These are phyloP conservation scores for Leuciscus idus DNA, from an alignment of 2,113 vertebrate species.

Conservation along the genomic window DNA sequence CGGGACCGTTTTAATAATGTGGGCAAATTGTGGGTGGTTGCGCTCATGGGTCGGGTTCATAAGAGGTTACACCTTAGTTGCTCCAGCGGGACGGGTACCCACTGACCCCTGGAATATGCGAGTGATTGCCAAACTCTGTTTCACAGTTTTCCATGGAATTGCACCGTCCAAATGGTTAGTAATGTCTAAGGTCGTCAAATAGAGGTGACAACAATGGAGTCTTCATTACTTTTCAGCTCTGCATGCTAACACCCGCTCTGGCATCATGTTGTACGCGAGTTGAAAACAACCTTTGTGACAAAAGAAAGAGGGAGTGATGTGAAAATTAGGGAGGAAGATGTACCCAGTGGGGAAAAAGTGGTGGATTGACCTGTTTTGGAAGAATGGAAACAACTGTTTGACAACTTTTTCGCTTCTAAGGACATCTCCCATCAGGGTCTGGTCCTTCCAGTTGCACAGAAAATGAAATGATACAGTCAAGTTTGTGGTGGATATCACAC, in stretches of 20 bases:
- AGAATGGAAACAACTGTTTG: background rate
- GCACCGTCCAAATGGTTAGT: slow-evolving; percentile 41
- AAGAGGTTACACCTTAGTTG: slow-evolving; percentile 45
- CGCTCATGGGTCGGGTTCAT: slow-evolving; percentile 41
- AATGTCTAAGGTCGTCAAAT: slow-evolving; percentile 51
- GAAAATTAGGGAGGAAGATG: background rate
- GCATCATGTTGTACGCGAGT: slow-evolving; percentile 1
- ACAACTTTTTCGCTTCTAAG: background rate
- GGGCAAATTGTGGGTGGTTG: slow-evolving; percentile 39
- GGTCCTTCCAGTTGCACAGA: background rate
- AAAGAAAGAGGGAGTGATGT: slow-evolving; percentile 1
- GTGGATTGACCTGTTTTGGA: background rate
- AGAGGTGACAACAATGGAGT: slow-evolving; percentile 45
- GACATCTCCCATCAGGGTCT: background rate
- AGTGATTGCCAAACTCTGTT: slow-evolving; percentile 38
- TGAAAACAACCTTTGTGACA: slow-evolving; percentile 35
- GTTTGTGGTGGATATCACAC: background rate
- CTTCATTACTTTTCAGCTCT: slow-evolving; percentile 42
- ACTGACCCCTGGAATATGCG: slow-evolving; percentile 51
- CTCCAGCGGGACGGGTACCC: slow-evolving; percentile 50
- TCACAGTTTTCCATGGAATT: slow-evolving; percentile 47
- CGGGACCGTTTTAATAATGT: slow-evolving; percentile 48
- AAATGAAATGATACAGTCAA: background rate
- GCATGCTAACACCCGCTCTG: slow-evolving; percentile 7
- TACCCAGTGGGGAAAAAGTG: background rate